phyloP scores from a whole-genome alignment of 2,113 vertebrate genomes.

The Chroicocephalus ridibundus region DNA sequence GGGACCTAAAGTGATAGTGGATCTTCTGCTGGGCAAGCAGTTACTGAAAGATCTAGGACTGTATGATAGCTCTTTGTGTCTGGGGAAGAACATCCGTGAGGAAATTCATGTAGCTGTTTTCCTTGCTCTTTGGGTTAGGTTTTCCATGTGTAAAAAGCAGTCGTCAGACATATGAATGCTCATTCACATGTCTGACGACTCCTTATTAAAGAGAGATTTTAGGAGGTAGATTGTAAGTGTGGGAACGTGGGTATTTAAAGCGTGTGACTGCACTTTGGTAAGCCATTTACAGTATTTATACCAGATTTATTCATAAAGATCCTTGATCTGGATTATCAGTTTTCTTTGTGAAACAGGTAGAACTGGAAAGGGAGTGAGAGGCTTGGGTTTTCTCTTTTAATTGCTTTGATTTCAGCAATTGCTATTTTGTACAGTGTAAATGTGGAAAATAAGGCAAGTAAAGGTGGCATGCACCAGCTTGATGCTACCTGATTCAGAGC shows the following conservation, averaged over 20 bases:
- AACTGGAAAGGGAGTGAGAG: not conserved
- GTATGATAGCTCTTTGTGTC: not conserved
- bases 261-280: not conserved
- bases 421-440: not conserved
- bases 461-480: rapidly evolving
- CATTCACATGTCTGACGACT: not conserved
- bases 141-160: not conserved
- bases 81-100: not conserved
- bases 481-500: not conserved
- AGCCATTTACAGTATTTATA: not conserved
- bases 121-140: not conserved
- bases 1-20: too few relatives aligned
- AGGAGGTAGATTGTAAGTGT: not conserved
- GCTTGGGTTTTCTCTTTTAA: not conserved
- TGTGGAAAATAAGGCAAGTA: too few relatives aligned
- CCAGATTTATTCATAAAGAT: not conserved
- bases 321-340: not conserved
- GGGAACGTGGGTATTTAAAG: not conserved
- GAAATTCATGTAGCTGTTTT: not conserved
- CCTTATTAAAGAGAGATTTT: not conserved
- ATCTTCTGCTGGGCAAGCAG: not conserved
- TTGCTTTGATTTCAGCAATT: not conserved
- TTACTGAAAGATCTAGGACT: not conserved
- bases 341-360: not conserved
- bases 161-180: too few relatives aligned